Percentiles rank a stretch among this genome's conserved stretches.
Conservation (phyloP, 30 jellyfish, hydroid and myxozoan species). For the Pelagia noctiluca region DNA sequence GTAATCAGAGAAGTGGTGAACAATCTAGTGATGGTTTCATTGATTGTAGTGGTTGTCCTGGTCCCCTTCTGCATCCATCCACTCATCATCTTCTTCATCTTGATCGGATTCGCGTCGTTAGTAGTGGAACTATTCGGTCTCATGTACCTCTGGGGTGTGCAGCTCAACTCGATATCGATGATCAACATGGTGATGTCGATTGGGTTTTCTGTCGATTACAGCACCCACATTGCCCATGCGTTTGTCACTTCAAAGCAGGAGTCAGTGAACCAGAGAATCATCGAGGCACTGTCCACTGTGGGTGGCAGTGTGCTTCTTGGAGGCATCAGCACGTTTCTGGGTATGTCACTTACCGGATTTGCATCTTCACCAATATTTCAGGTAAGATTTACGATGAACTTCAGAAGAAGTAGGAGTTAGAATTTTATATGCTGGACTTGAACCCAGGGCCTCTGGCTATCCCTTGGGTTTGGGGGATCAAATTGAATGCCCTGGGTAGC, state of each 20-base stretch:
- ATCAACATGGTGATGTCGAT: too few species aligned
- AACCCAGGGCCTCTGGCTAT: too few species aligned
- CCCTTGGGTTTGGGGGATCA: too few species aligned
- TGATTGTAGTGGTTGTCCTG: slow-evolving; percentile 21
- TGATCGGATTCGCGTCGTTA: slow-evolving; percentile 39
- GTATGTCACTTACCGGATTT: slow-evolving; percentile 67
- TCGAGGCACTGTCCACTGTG: slow-evolving; percentile 52
- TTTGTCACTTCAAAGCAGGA: too few species aligned
- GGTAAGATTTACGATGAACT: too few species aligned
- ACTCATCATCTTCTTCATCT: slow-evolving; percentile 21
- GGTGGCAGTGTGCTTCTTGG: slow-evolving; percentile 74
- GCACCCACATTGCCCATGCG: slow-evolving; percentile 76
- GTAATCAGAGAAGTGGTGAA: slow-evolving; percentile 37
- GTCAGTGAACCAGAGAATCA: slow-evolving; percentile 37
- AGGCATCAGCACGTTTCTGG: slow-evolving; percentile 70
- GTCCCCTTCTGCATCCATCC: too few species aligned
- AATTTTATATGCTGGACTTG: too few species aligned
- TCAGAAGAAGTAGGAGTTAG: too few species aligned
- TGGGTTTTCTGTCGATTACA: slow-evolving; percentile 77
- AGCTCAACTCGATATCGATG: too few species aligned
- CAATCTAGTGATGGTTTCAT: slow-evolving; percentile 30
- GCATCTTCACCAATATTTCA: slow-evolving; percentile 62
- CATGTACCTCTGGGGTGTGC: slow-evolving; percentile 68
- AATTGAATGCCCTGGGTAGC: too few species aligned
- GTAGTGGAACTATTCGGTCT: slow-evolving; percentile 62